Percentiles rank a stretch among this genome's conserved stretches.
phyloP scores from a whole-genome alignment of 2,797 vertebrate species.

The Alcedo atthis region DNA sequence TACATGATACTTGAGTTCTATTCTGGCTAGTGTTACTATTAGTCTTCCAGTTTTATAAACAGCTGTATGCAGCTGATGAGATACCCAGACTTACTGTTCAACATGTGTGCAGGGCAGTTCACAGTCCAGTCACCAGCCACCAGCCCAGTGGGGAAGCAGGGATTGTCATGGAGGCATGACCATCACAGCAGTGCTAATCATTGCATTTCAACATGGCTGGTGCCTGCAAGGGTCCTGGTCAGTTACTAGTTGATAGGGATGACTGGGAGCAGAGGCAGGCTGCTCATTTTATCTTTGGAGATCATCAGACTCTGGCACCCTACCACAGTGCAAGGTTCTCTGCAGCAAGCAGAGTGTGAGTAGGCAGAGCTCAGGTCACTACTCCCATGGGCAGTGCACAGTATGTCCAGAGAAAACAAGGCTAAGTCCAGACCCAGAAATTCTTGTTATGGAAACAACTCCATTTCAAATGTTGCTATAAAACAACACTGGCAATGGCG shows the following conservation, averaged over 20 bases:
- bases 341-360: not conserved
- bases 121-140: not conserved
- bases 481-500: not conserved
- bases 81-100: not conserved
- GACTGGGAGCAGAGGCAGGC: not conserved
- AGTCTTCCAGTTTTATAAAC: not conserved
- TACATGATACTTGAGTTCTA: not conserved
- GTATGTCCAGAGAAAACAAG: not conserved
- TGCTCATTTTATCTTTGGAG: not conserved
- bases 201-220: accelerated
- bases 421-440: not conserved
- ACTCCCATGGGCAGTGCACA: accelerated
- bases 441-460: not conserved
- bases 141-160: not conserved
- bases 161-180: not conserved
- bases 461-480: not conserved
- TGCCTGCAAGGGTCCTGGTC: not conserved
- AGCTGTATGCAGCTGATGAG: not conserved
- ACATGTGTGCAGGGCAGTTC: not conserved
- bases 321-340: not conserved
- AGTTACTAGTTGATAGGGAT: not conserved
- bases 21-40: not conserved
- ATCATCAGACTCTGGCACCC: not conserved
- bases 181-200: accelerated
- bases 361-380: not conserved